phyloP scores from a whole-genome alignment of 2,888 invertebrate species.

The Ischnus inquisitorius region DNA sequence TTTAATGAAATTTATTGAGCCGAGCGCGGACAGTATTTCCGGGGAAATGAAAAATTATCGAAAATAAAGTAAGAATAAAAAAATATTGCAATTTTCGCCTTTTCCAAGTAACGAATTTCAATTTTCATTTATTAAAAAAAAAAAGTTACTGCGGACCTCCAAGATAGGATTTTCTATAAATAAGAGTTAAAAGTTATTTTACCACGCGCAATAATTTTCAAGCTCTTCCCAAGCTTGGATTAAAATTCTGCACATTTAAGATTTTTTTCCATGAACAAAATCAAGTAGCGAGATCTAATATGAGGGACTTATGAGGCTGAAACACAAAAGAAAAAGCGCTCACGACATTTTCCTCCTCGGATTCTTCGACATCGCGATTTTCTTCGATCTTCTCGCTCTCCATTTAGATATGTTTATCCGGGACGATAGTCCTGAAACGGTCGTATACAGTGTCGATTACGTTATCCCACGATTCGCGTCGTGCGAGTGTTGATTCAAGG shows the following conservation, averaged over 20 bases:
- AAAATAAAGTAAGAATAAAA: too few species aligned
- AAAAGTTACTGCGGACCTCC: neutral
- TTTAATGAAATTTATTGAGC: too few species aligned
- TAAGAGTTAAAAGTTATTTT: neutral
- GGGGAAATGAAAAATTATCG: too few species aligned
- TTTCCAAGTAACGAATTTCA: neutral
- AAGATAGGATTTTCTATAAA: neutral
- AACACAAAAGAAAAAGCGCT: conserved; percentile 9
- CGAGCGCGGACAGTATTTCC: too few species aligned
- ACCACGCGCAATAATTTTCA: neutral
- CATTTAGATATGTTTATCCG: conserved; percentile 1
- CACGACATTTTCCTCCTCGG: conserved; percentile 44
- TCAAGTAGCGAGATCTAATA: neutral
- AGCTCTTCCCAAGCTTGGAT: neutral
- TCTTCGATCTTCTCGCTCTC: conserved; percentile 4
- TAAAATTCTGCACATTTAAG: neutral
- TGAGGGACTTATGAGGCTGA: neutral
- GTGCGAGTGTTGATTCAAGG: conserved; percentile 1
- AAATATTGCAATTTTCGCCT: too few species aligned
- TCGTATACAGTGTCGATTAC: conserved; percentile 12
- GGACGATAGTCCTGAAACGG: conserved; percentile 28
- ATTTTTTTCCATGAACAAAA: neutral
- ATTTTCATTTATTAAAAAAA: neutral
- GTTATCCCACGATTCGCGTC: neutral
- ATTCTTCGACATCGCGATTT: conserved; percentile 1